Conservation (phyloP, 2,888 invertebrate genomes). For the Eilema sororculum region DNA sequence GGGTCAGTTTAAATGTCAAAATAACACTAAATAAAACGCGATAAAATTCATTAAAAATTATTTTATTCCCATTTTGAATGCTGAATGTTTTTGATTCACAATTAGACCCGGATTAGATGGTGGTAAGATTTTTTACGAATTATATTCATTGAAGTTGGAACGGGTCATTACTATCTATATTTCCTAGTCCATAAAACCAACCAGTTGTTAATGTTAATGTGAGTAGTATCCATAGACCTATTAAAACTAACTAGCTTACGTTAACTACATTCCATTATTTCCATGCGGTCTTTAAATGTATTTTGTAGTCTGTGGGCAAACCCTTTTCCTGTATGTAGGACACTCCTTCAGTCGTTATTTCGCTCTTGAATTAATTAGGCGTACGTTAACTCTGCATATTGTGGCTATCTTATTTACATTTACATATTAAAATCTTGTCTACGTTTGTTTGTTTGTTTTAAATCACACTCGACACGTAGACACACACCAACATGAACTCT, state of each 20-base stretch:
- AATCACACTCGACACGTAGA: no score
- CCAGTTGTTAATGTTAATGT: background rate
- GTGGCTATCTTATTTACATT: no score
- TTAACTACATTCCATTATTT: background rate
- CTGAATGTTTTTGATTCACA: no score
- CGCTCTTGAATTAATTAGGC: conserved; percentile 12
- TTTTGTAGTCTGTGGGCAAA: background rate
- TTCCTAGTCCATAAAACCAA: background rate
- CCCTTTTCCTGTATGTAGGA: conserved; percentile 5
- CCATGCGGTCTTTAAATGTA: background rate
- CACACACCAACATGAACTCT: no score
- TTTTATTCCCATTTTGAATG: no score
- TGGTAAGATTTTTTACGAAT: no score
- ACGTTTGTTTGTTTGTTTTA: background rate
- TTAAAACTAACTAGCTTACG: background rate
- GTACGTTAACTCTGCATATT: background rate
- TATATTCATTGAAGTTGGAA: no score
- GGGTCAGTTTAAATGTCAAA: no score
- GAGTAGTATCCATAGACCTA: background rate
- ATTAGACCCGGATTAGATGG: no score
- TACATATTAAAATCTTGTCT: background rate
- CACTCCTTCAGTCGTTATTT: conserved; percentile 1
- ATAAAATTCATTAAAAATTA: no score
- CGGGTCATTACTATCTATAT: no score
- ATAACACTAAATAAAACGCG: no score